Conservation (phyloP, 2,113 vertebrate species). For the Phylloscopus trochiloides region DNA sequence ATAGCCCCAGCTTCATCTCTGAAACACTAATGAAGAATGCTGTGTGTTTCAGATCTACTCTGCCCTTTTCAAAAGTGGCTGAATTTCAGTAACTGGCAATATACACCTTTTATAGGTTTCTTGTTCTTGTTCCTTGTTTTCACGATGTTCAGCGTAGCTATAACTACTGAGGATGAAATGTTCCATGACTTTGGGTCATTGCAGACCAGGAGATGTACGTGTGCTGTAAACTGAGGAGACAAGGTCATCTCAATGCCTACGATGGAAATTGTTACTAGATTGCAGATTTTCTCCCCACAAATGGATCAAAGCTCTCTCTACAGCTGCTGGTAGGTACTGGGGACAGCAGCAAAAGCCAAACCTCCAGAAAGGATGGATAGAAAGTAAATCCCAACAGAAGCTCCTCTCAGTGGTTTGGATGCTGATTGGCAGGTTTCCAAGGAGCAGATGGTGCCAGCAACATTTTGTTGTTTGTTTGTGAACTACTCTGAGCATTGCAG, state of each 20-base stretch:
- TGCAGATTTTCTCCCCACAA: background rate
- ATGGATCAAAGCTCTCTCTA: background rate
- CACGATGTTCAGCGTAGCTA: rapidly evolving
- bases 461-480: background rate
- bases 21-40: background rate
- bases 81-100: background rate
- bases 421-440: constrained; percentile 23
- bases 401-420: background rate
- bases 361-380: background rate
- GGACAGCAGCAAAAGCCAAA: background rate
- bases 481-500: background rate
- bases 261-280: background rate
- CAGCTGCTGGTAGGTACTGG: background rate
- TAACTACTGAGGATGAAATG: background rate
- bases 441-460: constrained; percentile 52
- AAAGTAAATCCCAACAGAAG: background rate
- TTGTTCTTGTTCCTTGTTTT: background rate
- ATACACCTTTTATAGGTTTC: background rate
- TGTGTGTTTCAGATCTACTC: background rate
- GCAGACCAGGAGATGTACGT: rapidly evolving
- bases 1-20: background rate
- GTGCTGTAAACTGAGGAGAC: background rate
- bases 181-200: background rate
- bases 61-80: background rate
- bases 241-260: background rate